Base-by-base conservation (phyloP, 2,113 vertebrate species). In the Cochlearius cochlearius region DNA sequence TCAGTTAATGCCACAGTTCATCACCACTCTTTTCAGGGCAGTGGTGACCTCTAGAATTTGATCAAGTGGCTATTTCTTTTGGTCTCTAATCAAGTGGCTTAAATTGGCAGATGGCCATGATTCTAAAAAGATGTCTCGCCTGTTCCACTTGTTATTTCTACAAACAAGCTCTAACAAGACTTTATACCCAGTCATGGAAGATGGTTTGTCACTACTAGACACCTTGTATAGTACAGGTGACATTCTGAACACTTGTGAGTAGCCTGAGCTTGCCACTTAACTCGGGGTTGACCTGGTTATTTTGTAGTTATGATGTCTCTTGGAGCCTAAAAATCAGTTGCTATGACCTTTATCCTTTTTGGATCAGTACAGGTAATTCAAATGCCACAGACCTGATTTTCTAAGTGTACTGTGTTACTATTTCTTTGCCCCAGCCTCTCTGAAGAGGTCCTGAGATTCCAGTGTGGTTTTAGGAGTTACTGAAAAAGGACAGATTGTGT, bases 371-470 rank as follows among this genome's bases (percentile, higher is more conserved):
- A 66, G 27, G 7, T 78, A 49, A 32, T 32, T 59, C 21, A 81
- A n/a, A 38, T 82, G 9, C 34, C 73, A 15, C 39, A 90, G 77
- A 67, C 9, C 5, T 77, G 50, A 9, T 50, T 29, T 77, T 85
- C 23, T 55, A 32, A 83, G 59, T 12, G 62, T 4, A 11, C 29
- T 2, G 1, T 1, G 0, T 19, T 58, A 16, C 10, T 34, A 0
- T 49, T 16, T 59, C 38, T 62, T 43, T 81, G 68, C 25, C 19
- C 18, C 43, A 53, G 1, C 16, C 25, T 52, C 36, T 52, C 49
- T 53, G 43, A 45, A 73, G 38, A 56, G 39, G 10, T 53, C 41
- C 30, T 71, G 55, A 38, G 11, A 83, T 41, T 66, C 38, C 30
- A 67, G 29, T 13, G n/a, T 77, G 10, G 18, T 15, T 77, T 63